Conservation (phyloP, 2,113 vertebrate species). For the Montifringilla adamsi region DNA sequence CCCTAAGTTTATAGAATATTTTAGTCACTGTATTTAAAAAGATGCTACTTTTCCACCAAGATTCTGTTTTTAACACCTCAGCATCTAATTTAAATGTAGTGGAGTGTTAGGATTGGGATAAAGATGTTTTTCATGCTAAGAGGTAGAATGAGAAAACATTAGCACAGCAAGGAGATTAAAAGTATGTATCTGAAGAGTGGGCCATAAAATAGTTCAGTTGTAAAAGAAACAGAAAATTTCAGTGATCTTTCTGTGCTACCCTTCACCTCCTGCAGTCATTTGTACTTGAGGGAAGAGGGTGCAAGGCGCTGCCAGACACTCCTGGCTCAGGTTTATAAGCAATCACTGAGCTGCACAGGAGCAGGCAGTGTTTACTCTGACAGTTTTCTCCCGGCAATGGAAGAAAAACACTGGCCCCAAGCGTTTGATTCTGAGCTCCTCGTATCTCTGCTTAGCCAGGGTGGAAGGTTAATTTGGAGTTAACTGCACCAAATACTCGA, state of each 20-base stretch:
- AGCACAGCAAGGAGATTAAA: conserved; percentile 38
- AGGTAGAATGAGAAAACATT: conserved; percentile 10
- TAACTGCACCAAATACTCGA: not conserved
- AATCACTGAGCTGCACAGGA: not conserved
- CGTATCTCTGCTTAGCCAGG: not conserved
- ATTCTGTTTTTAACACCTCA: conserved; percentile 17
- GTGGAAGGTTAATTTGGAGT: conserved; percentile 43
- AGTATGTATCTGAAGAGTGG: not conserved
- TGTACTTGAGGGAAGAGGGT: not conserved
- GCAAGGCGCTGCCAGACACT: not conserved
- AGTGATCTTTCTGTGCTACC: not conserved
- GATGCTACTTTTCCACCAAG: not conserved
- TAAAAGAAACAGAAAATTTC: not conserved
- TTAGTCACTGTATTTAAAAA: not conserved
- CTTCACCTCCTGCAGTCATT: not conserved
- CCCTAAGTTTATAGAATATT: not conserved
- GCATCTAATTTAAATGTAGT: conserved; percentile 1
- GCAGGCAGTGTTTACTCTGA: not conserved
- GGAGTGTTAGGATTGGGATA: not conserved
- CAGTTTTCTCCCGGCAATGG: not conserved
- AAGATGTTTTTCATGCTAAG: conserved; percentile 7
- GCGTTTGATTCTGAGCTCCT: not conserved
- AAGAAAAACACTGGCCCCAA: not conserved
- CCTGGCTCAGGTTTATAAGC: not conserved
- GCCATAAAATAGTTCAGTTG: conserved; percentile 5